A percentile compares a stretch with the other conserved stretches of the same genome.
Conservation (phyloP, 2,888 invertebrate genomes). For the Dugesia japonica region DNA sequence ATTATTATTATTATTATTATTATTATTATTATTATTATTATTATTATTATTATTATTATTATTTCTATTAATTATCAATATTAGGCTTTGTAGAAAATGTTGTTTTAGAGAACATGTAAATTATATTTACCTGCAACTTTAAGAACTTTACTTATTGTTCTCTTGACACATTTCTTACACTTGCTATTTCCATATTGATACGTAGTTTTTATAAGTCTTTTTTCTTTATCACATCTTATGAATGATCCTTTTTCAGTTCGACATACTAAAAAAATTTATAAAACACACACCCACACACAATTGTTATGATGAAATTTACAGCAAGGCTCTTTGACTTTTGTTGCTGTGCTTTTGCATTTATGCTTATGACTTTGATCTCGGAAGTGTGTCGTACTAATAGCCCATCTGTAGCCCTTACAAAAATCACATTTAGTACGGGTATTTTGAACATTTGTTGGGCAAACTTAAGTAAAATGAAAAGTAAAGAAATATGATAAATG, state of each 20-base stretch:
- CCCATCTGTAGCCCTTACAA: background rate
- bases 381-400: background rate
- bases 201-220: background rate
- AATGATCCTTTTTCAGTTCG: constrained; percentile 13
- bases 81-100: too few relatives aligned
- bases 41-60: too few relatives aligned
- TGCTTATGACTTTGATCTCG: constrained; percentile 3
- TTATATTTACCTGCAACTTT: background rate
- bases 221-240: background rate
- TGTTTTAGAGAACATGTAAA: too few relatives aligned
- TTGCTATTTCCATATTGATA: background rate
- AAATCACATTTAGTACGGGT: background rate
- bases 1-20: too few relatives aligned
- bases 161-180: background rate
- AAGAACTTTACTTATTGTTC: background rate
- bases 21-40: too few relatives aligned
- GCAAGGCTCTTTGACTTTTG: background rate
- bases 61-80: too few relatives aligned
- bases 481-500: too few relatives aligned
- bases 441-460: background rate
- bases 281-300: too few relatives aligned
- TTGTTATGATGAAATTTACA: background rate
- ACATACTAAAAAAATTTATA: background rate
- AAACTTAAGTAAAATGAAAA: background rate
- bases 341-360: background rate